Base-by-base conservation (phyloP, 92 coral and sea anemone species). In the Anthopleura xanthogrammica region DNA sequence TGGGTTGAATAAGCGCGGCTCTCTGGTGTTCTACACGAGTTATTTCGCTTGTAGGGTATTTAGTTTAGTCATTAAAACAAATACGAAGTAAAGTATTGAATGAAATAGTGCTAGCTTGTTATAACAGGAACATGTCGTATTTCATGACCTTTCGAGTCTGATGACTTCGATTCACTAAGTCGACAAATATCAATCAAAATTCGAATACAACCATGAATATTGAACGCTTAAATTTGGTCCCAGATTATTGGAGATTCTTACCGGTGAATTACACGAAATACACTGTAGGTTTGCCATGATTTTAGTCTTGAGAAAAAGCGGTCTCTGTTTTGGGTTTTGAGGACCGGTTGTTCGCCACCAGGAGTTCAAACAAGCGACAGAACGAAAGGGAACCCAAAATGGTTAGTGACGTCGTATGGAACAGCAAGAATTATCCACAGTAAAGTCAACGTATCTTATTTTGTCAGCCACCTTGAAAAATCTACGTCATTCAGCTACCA, bases 251-350 rank as follows among this genome's bases (percentile, higher is more conserved):
- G 74, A 68, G 74, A 68, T 29, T 70, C 87, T 76, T 84, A 84
- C 87, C 87, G 66, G 77, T 24, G 79, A 76, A 52, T 84, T 84
- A 64, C 87, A 84, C 19, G 87, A 84, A 42, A 84, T 84, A 64
- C 87, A 84, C 66, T 84, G 87, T 55, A 65, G 66, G 52, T 72
- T 73, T 54, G 86, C 72, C 86, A 83, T 83, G 56, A 20, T 81
- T 66, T 19, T 43, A 48, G 77, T 23, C 78, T 73, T 72, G 70
- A 52, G 73, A 19, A 43, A 36, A 72, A 43, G 39, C 78, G 62
- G 41, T 73, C 36, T 71, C 12, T 82, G 17, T 23, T 16, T 43
- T 41, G 52, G 54, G n/a, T 65, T 79, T 40, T 8, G 12, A 80
- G 48, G 42, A 60, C 83, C 46, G 71, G 72, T 12, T 79, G 8